Conservation (phyloP, 30 jellyfish, hydroid and myxozoan genomes). For the Mastigias papua region DNA sequence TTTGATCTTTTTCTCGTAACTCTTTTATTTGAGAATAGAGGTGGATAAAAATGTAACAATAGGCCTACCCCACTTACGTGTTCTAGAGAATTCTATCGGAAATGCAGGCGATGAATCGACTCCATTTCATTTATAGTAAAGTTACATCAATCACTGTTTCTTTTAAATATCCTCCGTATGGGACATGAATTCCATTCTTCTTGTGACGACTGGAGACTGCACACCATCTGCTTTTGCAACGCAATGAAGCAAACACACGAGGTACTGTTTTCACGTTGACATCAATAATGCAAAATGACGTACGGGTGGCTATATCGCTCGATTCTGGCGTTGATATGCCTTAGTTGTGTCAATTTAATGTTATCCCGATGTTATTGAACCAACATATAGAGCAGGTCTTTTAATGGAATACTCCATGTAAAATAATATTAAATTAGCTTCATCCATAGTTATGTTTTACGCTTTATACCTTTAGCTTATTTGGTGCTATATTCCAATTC, state of each 20-base stretch:
- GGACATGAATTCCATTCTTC: not conserved
- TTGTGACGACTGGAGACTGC: not conserved
- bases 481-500: not conserved
- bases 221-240: not conserved
- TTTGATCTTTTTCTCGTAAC: too few relatives aligned
- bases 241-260: not conserved
- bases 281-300: conserved; percentile 8
- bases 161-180: not conserved
- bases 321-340: not conserved
- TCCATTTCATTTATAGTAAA: too few relatives aligned
- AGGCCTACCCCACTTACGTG: too few relatives aligned
- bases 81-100: too few relatives aligned
- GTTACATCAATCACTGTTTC: too few relatives aligned
- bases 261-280: not conserved
- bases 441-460: not conserved
- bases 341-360: not conserved
- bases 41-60: too few relatives aligned
- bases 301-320: conserved; percentile 13
- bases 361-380: not conserved
- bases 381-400: conserved; percentile 1
- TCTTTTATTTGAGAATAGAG: too few relatives aligned
- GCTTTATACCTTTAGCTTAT: not conserved
- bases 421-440: not conserved
- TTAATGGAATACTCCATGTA: not conserved
- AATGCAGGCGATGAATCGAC: too few relatives aligned